Evolutionary conservation across 1,140 invertebrate genomes (phyloP).

Genomic region (Scaptomyza pallida): DNA sequence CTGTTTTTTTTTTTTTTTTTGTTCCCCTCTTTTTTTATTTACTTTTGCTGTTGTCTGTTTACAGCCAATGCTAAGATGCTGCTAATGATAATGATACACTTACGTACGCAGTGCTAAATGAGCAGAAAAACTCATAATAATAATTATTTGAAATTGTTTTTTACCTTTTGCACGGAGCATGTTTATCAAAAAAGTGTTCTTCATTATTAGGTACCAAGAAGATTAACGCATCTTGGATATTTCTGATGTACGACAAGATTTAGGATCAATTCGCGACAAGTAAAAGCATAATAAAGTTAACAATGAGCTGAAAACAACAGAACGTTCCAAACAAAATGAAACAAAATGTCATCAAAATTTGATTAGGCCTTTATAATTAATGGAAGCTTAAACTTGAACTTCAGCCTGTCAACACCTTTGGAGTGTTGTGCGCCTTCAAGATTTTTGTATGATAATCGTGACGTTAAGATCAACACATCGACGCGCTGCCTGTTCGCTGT

Average conservation of each 20-base stretch:
- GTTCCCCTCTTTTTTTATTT: conserved; percentile 17
- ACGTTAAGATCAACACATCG: conserved; percentile 11
- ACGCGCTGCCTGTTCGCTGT: neutral
- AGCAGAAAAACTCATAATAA: conserved; percentile 3
- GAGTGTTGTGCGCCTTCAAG: conserved; percentile 29
- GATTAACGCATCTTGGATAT: too few species aligned
- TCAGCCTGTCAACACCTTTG: conserved; percentile 71
- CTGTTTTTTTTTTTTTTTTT: too few species aligned
- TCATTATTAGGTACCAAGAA: conserved; percentile 3
- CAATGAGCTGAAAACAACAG: conserved; percentile 41
- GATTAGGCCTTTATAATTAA: conserved; percentile 50
- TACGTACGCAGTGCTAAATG: conserved; percentile 5
- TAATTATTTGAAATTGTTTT: conserved; percentile 1
- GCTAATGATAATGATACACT: conserved; percentile 44
- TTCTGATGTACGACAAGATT: too few species aligned
- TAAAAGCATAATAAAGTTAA: conserved; percentile 58
- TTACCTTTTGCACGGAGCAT: too few species aligned
- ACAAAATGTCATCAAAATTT: neutral
- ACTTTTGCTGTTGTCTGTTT: conserved; percentile 27
- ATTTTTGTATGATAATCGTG: conserved; percentile 34
- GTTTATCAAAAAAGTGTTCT: too few species aligned
- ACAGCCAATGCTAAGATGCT: conserved; percentile 29
- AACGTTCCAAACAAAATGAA: conserved; percentile 40
- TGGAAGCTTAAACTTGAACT: conserved; percentile 66
- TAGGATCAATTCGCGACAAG: conserved; percentile 68